Evolutionary conservation across 2,113 vertebrate genomes (phyloP), one percentile per base, ranked within the genome.

Genomic region (Pseudorectes ferrugineus): DNA sequence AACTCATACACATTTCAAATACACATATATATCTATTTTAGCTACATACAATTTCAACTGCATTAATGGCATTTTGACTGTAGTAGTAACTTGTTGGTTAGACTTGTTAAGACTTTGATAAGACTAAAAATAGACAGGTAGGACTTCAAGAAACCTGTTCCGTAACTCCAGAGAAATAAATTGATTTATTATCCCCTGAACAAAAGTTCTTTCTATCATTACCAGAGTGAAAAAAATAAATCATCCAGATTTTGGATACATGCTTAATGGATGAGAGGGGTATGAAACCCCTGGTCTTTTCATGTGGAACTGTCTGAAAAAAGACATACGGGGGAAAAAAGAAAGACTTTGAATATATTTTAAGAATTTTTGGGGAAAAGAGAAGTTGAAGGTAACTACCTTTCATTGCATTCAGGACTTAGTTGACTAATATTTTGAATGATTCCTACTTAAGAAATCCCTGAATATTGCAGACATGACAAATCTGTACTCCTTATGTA

Each of bases 321-420:
- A 35, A 20, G 18, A 31, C 24, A 26, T 1, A 2, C 2, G 1
- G 12, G 12, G 2, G 0, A 1, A 14, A 38, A 57, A 45, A 26
- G 23, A 33, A 45, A 25, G 4, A 6, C 8, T 59, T 59, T 38
- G 4, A 19, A 33, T 70, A 36, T 2, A 11, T 58, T n/a, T 79
- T 43, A 33, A 36, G 25, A 51, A 45, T 42, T 79, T 84, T 88
- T 7, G 2, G 4, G 40, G 4, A 10, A 71, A 21, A 36, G 10
- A 23, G 23, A 62, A 58, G 4, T 12, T 62, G 18, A 72, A 59
- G 0, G 1, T 33, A 63, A 6, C 6, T 62, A 48, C 4, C 5
- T 35, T 70, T 65, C 12, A 63, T 29, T 52, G 10, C 1, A 12
- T 48, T 81, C 13, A 76, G 18, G 18, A 62, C 23, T 81, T 35